Base-by-base conservation (phyloP, 2,797 vertebrate genomes). In the Acrossocheilus wenchowensis region DNA sequence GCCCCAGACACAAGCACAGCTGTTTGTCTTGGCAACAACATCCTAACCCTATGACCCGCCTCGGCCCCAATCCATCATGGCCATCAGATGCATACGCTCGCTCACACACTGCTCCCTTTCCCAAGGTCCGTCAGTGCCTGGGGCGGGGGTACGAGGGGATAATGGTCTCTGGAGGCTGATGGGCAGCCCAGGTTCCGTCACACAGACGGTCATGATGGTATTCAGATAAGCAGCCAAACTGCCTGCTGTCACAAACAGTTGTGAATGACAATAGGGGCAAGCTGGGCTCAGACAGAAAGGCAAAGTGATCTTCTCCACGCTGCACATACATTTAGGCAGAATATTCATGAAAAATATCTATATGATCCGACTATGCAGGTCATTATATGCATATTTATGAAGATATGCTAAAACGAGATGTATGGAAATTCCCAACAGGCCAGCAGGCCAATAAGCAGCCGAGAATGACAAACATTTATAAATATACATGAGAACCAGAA, bases 11-110 rank as follows among this genome's bases (percentile, higher is more conserved):
- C 88, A 79, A 93, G 90, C 92, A 88, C 94, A 95, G 94, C 94
- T 95, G 95, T 94, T 94, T 94, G 92, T 92, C 93, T 94, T 94
- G 93, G 93, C 93, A 89, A 92, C 91, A 92, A 92, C 92, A 94
- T 91, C 81, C 81, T 91, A 92, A 93, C 92, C 93, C 91, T 83
- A 83, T 57, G 90, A 95, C 94, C 95, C 91, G 39, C 81, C 74
- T 57, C 89, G 91, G 95, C 94, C 94, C 92, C 90, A 92, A 95
- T 95, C 94, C 92, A 94, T 95, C 95, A 95, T 90, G 86, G 84
- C 81, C 88, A 83, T 88, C 90, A 87, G 74, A 82, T 81, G 85
- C 77, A 86, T 48, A 79, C 15, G 15, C 77, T 72, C n/a, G 39
- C 54, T 86, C 85, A 64, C 3, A 80, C 10, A 71, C 39, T n/a